Percentiles rank a stretch among this genome's conserved stretches.
These are phyloP conservation scores for Melanotaenia nigrans DNA, from an alignment of 2,797 vertebrate genomes.

Conservation along the genomic window DNA sequence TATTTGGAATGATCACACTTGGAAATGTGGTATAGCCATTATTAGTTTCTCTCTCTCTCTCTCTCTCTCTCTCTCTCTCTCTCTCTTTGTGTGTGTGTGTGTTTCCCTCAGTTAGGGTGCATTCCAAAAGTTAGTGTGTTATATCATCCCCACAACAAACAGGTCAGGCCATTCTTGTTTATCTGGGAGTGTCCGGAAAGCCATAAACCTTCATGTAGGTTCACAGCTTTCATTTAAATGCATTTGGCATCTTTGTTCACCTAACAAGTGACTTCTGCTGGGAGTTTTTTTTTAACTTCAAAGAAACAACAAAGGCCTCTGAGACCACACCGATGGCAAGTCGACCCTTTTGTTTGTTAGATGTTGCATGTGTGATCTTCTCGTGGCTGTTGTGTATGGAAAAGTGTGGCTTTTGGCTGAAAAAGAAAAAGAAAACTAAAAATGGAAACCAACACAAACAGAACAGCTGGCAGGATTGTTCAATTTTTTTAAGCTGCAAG, in stretches of 20 bases:
- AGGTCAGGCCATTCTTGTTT: conserved; percentile 58
- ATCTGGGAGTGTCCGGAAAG: conserved; percentile 57
- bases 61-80: no score
- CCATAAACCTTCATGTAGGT: conserved; percentile 71
- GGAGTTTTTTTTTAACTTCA: conserved; percentile 61
- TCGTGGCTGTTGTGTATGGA: conserved; percentile 34
- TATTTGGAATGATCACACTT: conserved; percentile 64
- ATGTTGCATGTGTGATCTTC: conserved; percentile 37
- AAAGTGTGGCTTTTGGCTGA: conserved; percentile 22
- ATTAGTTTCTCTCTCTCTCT: conserved; percentile 19
- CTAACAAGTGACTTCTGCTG: conserved; percentile 52
- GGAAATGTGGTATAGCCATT: conserved; percentile 56
- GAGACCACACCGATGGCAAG: conserved; percentile 60
- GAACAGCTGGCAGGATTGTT: conserved; percentile 11
- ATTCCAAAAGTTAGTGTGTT: conserved; percentile 42
- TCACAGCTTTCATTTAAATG: conserved; percentile 71
- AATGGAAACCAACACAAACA: conserved; percentile 12
- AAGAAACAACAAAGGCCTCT: conserved; percentile 46
- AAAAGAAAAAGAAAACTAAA: neutral
- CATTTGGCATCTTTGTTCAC: conserved; percentile 73
- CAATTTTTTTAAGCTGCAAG: conserved; percentile 4
- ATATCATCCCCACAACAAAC: conserved; percentile 42
- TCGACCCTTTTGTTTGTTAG: conserved; percentile 45
- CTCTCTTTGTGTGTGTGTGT: neutral
- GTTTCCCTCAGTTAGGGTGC: conserved; percentile 26